Conservation (phyloP, 1,140 invertebrate species). For the Aphaenogaster ashmeadi region DNA sequence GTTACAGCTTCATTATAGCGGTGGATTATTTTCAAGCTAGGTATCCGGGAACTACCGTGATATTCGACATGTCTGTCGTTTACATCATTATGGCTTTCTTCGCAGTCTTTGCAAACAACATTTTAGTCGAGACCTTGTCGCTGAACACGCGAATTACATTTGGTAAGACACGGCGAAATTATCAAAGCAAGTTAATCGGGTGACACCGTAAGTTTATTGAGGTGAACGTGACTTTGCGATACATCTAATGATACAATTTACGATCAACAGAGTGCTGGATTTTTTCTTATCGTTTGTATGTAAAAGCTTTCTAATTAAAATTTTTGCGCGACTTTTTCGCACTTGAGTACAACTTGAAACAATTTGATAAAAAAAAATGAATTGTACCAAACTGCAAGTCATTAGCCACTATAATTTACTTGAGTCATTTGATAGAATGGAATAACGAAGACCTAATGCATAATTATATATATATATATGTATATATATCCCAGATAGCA, state of each 20-base stretch:
- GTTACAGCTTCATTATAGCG: constrained; percentile 94
- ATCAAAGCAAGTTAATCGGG: neutral
- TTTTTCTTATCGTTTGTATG: too few species aligned
- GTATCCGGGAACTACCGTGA: constrained; percentile 94
- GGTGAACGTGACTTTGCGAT: neutral
- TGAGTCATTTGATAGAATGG: neutral
- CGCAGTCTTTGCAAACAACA: constrained; percentile 95
- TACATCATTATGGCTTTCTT: constrained; percentile 96
- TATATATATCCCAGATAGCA: too few species aligned
- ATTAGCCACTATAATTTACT: neutral
- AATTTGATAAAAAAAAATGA: neutral
- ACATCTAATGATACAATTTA: neutral
- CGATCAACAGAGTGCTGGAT: neutral
- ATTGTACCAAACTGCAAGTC: neutral
- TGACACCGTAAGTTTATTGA: neutral
- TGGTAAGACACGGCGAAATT: constrained; percentile 88
- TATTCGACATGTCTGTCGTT: constrained; percentile 97
- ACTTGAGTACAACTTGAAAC: neutral
- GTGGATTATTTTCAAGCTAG: constrained; percentile 95
- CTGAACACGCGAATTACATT: constrained; percentile 95
- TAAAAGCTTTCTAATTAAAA: neutral
- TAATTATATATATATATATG: too few species aligned
- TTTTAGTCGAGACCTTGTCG: constrained; percentile 94
- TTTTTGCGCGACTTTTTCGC: too few species aligned
- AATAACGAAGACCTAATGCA: too few species aligned